A percentile compares a stretch with the other conserved stretches of the same genome.
Evolutionary conservation across 2,113 vertebrate species (phyloP).

Genomic region (Ceyx cyanopectus): DNA sequence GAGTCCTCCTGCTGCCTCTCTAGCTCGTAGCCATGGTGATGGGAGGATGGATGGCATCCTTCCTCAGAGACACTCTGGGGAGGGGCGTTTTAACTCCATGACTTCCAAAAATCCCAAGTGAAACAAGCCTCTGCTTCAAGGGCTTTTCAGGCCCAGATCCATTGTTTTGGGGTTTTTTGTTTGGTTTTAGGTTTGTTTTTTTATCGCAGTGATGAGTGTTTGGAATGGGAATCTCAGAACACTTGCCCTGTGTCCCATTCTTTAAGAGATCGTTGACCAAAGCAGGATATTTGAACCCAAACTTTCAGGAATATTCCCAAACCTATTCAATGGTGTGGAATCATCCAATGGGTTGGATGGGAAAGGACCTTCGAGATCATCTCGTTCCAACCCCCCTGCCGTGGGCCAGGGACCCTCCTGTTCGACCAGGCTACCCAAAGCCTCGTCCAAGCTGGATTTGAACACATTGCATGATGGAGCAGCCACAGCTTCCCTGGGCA

Average conservation of each 20-base stretch:
- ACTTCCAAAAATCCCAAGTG: not conserved
- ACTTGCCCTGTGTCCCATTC: not conserved
- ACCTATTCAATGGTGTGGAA: not conserved
- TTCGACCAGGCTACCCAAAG: no score
- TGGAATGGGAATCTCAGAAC: not conserved
- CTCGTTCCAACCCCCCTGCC: no score
- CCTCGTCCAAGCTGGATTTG: no score
- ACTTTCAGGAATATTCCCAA: not conserved
- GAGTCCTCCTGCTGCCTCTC: not conserved
- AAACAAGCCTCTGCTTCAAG: not conserved
- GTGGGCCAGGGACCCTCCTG: no score
- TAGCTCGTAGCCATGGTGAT: not conserved
- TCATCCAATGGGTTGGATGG: no score
- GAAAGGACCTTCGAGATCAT: no score
- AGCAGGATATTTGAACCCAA: not conserved
- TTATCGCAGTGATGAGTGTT: not conserved
- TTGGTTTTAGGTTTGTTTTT: no score
- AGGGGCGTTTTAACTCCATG: not conserved
- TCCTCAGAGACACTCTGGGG: not conserved
- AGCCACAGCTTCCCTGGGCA: no score
- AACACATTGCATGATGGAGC: no score
- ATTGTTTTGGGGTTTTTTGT: no score
- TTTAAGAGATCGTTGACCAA: not conserved
- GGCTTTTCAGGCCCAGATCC: not conserved
- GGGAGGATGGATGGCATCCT: not conserved